A percentile compares a stretch with the other conserved stretches of the same genome.
Evolutionary conservation across 2,888 invertebrate species (phyloP).

Genomic region (Psococerastis gibbosa): DNA sequence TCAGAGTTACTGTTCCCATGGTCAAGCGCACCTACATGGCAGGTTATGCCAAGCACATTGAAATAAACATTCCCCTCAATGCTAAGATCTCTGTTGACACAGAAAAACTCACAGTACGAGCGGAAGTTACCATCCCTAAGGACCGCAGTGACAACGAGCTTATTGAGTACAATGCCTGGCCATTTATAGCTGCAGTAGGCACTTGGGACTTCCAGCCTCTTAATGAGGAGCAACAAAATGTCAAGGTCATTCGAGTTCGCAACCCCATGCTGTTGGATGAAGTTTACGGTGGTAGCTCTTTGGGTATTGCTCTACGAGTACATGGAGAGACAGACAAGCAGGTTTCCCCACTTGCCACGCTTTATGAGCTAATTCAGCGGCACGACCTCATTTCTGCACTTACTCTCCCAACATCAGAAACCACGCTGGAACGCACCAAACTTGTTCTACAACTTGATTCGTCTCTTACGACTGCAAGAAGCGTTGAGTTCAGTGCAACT

Average conservation of each 20-base stretch:
- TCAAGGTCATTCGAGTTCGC: conserved; percentile 17
- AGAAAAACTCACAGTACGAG: conserved; percentile 27
- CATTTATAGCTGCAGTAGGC: conserved; percentile 39
- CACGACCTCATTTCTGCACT: not conserved
- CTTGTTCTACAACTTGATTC: not conserved
- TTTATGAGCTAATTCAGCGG: not conserved
- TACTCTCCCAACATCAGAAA: not conserved
- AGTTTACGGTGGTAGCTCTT: conserved; percentile 19
- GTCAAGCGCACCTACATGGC: conserved; percentile 36
- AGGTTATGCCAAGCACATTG: conserved; percentile 39
- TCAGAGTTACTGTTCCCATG: conserved; percentile 44
- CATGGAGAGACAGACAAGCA: conserved; percentile 33
- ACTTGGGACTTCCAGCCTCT: conserved; percentile 34
- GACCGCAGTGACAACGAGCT: conserved; percentile 32
- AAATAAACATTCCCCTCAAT: conserved; percentile 35
- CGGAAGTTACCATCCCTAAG: conserved; percentile 31
- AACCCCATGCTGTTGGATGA: conserved; percentile 16
- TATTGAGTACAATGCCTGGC: conserved; percentile 39
- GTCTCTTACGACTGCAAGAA: not conserved
- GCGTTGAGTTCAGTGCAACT: not conserved
- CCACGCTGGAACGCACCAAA: not conserved
- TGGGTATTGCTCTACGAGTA: conserved; percentile 34
- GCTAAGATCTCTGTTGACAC: conserved; percentile 29
- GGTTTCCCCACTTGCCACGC: conserved; percentile 25
- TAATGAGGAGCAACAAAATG: conserved; percentile 12